These are phyloP conservation scores for Pteropus alecto DNA, from an alignment of 2,113 vertebrate species.

Conservation along the genomic window DNA sequence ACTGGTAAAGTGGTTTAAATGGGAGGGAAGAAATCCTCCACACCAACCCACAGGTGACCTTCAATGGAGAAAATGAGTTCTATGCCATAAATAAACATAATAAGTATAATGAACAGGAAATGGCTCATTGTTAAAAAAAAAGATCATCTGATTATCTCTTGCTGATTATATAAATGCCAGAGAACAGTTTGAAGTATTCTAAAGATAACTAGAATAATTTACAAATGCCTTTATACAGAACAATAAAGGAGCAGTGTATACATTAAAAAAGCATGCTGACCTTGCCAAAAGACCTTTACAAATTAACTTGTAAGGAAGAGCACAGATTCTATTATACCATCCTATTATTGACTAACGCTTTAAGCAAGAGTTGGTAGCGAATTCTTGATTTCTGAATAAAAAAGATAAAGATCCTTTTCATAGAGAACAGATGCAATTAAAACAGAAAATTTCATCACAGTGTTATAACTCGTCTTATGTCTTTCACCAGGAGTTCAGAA, in stretches of 20 bases:
- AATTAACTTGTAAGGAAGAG: background rate
- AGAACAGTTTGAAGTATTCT: constrained; percentile 72
- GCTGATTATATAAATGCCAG: constrained; percentile 60
- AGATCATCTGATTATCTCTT: constrained; percentile 62
- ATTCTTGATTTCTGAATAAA: constrained; percentile 9
- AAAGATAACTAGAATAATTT: constrained; percentile 73
- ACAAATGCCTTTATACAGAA: constrained; percentile 56
- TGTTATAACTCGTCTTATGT: background rate
- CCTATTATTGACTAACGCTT: background rate
- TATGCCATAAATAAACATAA: constrained; percentile 64
- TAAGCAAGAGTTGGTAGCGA: constrained; percentile 1
- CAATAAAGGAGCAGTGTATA: background rate
- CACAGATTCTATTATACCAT: background rate
- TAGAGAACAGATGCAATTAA: background rate
- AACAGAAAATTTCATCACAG: background rate
- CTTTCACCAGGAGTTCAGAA: background rate
- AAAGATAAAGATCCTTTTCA: background rate
- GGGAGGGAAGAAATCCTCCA: constrained; percentile 50
- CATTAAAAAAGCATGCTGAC: background rate
- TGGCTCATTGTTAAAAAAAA: constrained; percentile 55
- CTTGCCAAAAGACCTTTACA: constrained; percentile 21
- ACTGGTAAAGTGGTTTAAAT: constrained; percentile 52
- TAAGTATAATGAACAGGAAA: constrained; percentile 66
- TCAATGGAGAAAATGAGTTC: constrained; percentile 57
- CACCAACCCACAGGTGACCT: constrained; percentile 59